A percentile compares a stretch with the other conserved stretches of the same genome.
phyloP scores from a whole-genome alignment of 2,113 vertebrate genomes.

The Labrus mixtus region DNA sequence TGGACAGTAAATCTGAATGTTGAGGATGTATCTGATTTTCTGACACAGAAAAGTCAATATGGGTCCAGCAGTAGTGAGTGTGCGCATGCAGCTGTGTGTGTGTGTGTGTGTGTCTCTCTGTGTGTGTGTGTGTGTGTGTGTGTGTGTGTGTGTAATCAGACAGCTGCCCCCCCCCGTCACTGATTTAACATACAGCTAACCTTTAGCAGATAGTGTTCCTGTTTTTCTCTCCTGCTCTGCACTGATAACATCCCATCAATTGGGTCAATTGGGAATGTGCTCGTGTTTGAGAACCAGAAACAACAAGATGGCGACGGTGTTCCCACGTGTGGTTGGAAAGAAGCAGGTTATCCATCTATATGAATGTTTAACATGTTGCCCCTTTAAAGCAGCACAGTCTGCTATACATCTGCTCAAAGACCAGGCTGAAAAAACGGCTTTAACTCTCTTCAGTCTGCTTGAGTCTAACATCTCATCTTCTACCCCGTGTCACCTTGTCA shows the following conservation, averaged over 20 bases:
- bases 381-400: too few species aligned
- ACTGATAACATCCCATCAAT: slow-evolving; percentile 79
- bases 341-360: too few species aligned
- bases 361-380: too few species aligned
- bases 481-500: too few species aligned
- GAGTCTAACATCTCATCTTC: too few species aligned
- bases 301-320: slow-evolving; percentile 11
- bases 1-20: background rate
- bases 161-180: slow-evolving; percentile 62
- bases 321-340: background rate
- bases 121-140: too few species aligned
- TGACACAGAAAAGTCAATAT: slow-evolving; percentile 36
- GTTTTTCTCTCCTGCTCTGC: slow-evolving; percentile 75
- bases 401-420: too few species aligned
- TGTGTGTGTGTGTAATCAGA: background rate
- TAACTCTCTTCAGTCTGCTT: background rate
- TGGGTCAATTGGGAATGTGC: too few species aligned
- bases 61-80: slow-evolving; percentile 19
- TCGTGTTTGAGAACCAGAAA: background rate
- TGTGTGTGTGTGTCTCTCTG: slow-evolving; percentile 7
- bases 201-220: slow-evolving; percentile 80
- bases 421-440: too few species aligned
- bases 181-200: slow-evolving; percentile 84
- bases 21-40: slow-evolving; percentile 18
- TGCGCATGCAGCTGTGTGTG: slow-evolving; percentile 19